Evolutionary conservation across 2,113 vertebrate genomes (phyloP), one percentile per base, ranked within the genome.

Genomic region (Leucoraja erinaceus): DNA sequence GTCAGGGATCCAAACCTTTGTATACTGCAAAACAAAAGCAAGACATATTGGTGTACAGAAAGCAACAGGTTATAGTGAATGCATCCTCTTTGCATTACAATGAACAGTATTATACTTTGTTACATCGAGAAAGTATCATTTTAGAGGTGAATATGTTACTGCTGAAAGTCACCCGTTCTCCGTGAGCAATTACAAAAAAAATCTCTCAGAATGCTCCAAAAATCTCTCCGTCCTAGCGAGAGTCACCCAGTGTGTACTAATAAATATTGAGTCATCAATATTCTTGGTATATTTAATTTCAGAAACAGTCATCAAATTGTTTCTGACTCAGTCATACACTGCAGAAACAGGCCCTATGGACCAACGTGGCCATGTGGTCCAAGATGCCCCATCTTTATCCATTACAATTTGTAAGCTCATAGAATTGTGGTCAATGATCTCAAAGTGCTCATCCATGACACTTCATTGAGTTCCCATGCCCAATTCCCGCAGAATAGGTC

Each of bases 1-100:
- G 94, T 99, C 98, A 12, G 99, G 98, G 95, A 99, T 98, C 99
- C 98, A 99, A 93, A 99, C 98, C 95, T 96, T 96, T 0, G 98
- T 98, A 94, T 95, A 96, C 98, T 99, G 95, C 1, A 95, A 94
- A 93, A 66, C 31, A 77, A 81, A 90, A 59, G 38, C 47, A 28
- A n/a, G 12, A 47, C 59, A 31, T 59, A 63, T 88, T 88, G 63
- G 83, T 88, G 83, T 31, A 63, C 28, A 88, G 28, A 63, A 88
- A 59, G 28, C 59, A 88, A 63, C 59, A 63, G 31, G 4, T 33
- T 88, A 88, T 59, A 88, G 59, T 14, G 83, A 8, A n/a, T 66
- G 16, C 22, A 77, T 31, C n/a, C 10, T 33, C 75, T 47, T 25
- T 25, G 28, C 83, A 88, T 16, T 14, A 63, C 25, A 31, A n/a